Conservation (phyloP, 2,888 invertebrate genomes). For the Congeria kusceri region DNA sequence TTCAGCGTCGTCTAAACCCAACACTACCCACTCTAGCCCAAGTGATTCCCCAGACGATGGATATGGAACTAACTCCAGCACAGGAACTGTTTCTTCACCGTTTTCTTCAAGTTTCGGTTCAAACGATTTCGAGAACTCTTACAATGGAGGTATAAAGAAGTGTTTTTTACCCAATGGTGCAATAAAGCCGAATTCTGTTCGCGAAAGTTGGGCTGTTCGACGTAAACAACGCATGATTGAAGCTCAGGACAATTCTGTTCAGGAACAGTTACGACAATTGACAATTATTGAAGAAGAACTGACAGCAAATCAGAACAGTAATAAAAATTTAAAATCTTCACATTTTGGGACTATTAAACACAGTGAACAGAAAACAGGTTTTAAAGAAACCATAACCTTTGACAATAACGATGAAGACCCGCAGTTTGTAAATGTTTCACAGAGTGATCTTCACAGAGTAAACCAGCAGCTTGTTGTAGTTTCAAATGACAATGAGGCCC, state of each 20-base stretch:
- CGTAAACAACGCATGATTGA: conserved; percentile 70
- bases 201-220: conserved; percentile 67
- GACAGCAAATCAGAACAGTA: conserved; percentile 5
- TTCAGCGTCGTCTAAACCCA: conserved; percentile 25
- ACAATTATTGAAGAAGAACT: conserved; percentile 78
- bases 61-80: conserved; percentile 77
- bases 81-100: conserved; percentile 76
- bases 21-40: conserved; percentile 47
- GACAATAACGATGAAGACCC: conserved; percentile 11
- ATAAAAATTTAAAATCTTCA: conserved; percentile 15
- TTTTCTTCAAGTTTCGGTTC: conserved; percentile 76
- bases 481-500: conserved; percentile 34
- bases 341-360: conserved; percentile 2
- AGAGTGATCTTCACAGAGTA: conserved; percentile 46
- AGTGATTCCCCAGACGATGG: conserved; percentile 72
- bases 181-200: conserved; percentile 65
- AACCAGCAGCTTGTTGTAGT: conserved; percentile 56
- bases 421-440: conserved; percentile 58
- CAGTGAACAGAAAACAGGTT: conserved; percentile 26
- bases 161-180: conserved; percentile 63
- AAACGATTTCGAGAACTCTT: conserved; percentile 65
- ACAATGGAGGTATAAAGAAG: conserved; percentile 58
- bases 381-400: conserved; percentile 7
- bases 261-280: conserved; percentile 75
- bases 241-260: conserved; percentile 68